A percentile compares a stretch with the other conserved stretches of the same genome.
phyloP scores from a whole-genome alignment of 2,888 invertebrate species.

The Leptura quadrifasciata region DNA sequence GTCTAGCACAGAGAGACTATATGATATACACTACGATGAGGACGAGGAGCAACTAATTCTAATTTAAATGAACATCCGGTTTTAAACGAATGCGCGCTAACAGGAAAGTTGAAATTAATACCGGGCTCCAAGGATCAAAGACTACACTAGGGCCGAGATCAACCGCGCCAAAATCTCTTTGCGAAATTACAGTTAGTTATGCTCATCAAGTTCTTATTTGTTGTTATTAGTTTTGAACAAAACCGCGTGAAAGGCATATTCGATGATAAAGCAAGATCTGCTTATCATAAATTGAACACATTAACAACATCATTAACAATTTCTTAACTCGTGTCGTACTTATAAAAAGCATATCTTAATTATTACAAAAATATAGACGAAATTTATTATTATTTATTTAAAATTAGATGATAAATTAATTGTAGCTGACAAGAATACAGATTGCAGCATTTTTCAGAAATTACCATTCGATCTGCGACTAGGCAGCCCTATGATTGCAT shows the following conservation, averaged over 20 bases:
- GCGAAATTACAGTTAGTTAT: conserved; percentile 31
- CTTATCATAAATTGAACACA: background rate
- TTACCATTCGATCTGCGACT: too few species aligned
- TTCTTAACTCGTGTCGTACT: too few species aligned
- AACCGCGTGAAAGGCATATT: background rate
- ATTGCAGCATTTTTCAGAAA: too few species aligned
- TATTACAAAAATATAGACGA: too few species aligned
- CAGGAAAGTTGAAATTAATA: conserved; percentile 57
- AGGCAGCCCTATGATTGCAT: too few species aligned
- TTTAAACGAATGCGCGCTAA: conserved; percentile 50
- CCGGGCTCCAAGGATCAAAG: conserved; percentile 52
- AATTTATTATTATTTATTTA: too few species aligned
- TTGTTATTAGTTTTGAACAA: conserved; percentile 24
- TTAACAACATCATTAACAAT: background rate
- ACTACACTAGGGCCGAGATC: conserved; percentile 29
- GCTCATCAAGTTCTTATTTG: conserved; percentile 19
- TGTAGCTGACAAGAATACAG: too few species aligned
- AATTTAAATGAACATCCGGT: conserved; percentile 56
- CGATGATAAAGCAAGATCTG: background rate
- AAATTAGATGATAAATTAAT: too few species aligned
- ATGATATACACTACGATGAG: conserved; percentile 36
- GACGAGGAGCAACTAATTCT: conserved; percentile 51
- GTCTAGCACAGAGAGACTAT: conserved; percentile 18
- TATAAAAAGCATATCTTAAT: too few species aligned
- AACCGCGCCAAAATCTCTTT: conserved; percentile 34